A percentile compares a stretch with the other conserved stretches of the same genome.
phyloP scores from a whole-genome alignment of 2,888 invertebrate species.

The Drosophila merina region DNA sequence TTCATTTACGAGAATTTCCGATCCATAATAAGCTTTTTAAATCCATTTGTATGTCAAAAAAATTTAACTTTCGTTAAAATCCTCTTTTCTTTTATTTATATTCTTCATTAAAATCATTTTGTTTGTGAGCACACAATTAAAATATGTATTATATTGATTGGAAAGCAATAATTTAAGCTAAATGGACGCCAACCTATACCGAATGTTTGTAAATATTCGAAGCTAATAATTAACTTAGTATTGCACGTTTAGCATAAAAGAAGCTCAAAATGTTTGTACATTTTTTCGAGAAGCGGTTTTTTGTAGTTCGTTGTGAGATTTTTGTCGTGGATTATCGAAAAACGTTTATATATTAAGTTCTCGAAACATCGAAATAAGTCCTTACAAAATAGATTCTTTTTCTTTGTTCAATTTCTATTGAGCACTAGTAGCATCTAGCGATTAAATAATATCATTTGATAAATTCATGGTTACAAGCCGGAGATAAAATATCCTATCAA shows the following conservation, averaged over 20 bases:
- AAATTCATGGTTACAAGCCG: conserved; percentile 33
- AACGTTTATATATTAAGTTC: conserved; percentile 51
- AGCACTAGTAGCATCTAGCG: conserved; percentile 18
- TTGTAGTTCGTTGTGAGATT: conserved; percentile 56
- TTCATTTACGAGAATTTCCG: background rate
- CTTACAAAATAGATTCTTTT: conserved; percentile 65
- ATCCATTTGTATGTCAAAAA: background rate
- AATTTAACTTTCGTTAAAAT: conserved; percentile 49
- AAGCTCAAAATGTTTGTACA: conserved; percentile 62
- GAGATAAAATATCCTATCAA: conserved; percentile 47
- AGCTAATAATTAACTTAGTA: conserved; percentile 57
- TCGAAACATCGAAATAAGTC: too few relatives aligned
- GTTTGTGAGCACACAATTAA: conserved; percentile 31
- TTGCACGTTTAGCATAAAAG: conserved; percentile 49
- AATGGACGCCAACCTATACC: conserved; percentile 54
- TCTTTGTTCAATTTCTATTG: conserved; percentile 4
- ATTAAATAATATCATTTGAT: conserved; percentile 31
- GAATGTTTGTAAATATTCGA: conserved; percentile 31
- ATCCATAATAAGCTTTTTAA: background rate
- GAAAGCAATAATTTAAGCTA: conserved; percentile 59
- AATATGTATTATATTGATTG: conserved; percentile 23
- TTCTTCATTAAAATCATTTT: conserved; percentile 56
- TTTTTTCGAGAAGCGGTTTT: conserved; percentile 41
- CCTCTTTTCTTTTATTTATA: conserved; percentile 54
- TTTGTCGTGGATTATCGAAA: conserved; percentile 36